Evolutionary conservation across 2,797 vertebrate species (phyloP).

Genomic region (Spatula clypeata): DNA sequence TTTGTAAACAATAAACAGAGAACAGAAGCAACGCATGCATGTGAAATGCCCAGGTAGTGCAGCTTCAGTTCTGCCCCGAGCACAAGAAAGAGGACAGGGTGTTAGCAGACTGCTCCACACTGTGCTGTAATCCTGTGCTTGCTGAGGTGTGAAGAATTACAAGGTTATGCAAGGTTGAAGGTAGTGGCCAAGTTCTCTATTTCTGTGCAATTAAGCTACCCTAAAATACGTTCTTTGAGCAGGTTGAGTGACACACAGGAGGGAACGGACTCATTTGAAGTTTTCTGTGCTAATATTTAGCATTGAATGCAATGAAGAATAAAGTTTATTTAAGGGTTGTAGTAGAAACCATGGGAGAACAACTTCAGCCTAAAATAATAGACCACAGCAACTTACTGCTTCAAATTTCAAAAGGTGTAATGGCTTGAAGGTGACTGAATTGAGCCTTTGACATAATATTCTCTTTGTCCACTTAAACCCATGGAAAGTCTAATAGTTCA

Average conservation of each 20-base stretch:
- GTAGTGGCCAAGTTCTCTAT: neutral
- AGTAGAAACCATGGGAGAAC: neutral
- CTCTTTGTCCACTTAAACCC: conserved; percentile 70
- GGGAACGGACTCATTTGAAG: neutral
- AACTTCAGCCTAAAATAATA: conserved; percentile 47
- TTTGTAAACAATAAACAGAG: neutral
- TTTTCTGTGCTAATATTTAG: neutral
- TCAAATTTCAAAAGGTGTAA: conserved; percentile 50
- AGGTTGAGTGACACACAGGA: neutral
- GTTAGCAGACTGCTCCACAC: neutral
- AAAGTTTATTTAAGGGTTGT: conserved; percentile 30
- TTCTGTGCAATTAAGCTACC: neutral
- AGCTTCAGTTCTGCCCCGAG: neutral
- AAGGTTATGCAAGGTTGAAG: neutral
- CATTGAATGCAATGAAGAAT: neutral
- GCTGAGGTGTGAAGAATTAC: neutral
- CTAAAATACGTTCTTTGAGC: neutral
- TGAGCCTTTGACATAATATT: conserved; percentile 70
- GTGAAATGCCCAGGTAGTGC: neutral
- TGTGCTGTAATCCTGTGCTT: neutral
- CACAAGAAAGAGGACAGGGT: neutral
- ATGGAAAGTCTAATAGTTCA: conserved; percentile 71
- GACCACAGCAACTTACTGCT: neutral
- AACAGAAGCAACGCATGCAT: neutral
- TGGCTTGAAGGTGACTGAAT: conserved; percentile 75